Base-by-base conservation (phyloP, 2,113 vertebrate genomes). In the Origma solitaria region DNA sequence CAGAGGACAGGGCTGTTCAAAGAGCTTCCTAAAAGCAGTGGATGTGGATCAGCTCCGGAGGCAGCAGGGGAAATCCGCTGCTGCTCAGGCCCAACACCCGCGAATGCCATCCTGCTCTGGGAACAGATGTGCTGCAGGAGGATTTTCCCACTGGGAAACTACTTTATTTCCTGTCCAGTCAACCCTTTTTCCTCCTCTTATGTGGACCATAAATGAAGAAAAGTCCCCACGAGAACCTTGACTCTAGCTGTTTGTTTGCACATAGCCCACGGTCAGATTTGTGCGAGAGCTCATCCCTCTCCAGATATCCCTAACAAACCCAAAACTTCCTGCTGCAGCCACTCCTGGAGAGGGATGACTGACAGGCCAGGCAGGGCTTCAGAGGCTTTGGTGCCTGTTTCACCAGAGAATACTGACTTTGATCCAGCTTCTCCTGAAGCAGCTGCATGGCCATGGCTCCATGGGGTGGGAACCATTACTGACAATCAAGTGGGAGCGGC, bases 11-110 rank as follows among this genome's bases (percentile, higher is more conserved):
- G 44, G 69, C 42, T 78, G 72, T 54, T 88, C 56, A 57, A 70
- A 78, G 94, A 11, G 22, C 15, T 89, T 89, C 83, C 83, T 40
- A 62, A 68, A 76, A 77, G 90, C 58, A 90, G 45, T 10, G 76
- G 49, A 56, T 80, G 71, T 8, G 56, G 69, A 56, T 82, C 37
- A 49, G 10, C 42, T 57, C 86, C 10, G 1, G 25, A 5, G 8
- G 68, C 58, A 78, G 65, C 20, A 40, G 56, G 53, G 80, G 86
- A 93, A 91, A 93, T 81, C 71, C 10, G 7, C 33, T 0, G 0
- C 50, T n/a, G 54, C 30, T 37, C 13, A 5, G 35, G 53, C 44
- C 66, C 40, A 27, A 64, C 75, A 18, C 42, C 68, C 33, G 17
- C 60, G 72, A 85, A 82, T 62, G 65, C 76, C 62, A 79, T 56